phyloP scores from a whole-genome alignment of 2,113 vertebrate genomes.

The Ovis canadensis region DNA sequence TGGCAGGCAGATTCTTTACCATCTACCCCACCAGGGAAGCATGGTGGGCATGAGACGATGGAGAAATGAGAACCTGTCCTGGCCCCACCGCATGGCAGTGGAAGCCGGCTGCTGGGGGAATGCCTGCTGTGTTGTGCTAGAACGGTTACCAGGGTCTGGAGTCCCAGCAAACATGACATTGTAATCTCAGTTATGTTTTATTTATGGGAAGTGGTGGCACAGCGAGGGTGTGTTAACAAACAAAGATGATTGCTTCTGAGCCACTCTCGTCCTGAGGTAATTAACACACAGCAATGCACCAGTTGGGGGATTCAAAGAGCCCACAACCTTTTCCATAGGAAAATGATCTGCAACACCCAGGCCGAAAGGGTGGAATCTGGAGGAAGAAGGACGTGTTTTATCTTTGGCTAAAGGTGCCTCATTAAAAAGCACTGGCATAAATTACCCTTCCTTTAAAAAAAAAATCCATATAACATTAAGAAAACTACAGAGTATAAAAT shows the following conservation, averaged over 20 bases:
- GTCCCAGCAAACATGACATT: slow-evolving; percentile 84
- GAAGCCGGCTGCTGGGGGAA: slow-evolving; percentile 70
- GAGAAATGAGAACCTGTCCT: slow-evolving; percentile 68
- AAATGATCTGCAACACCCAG: slow-evolving; percentile 69
- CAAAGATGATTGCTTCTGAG: slow-evolving; percentile 91
- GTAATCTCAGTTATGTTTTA: slow-evolving; percentile 90
- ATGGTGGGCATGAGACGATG: slow-evolving; percentile 47
- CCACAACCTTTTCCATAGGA: slow-evolving; percentile 76
- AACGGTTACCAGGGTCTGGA: slow-evolving; percentile 79
- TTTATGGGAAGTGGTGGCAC: slow-evolving; percentile 82
- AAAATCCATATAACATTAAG: slow-evolving; percentile 74
- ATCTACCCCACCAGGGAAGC: not conserved
- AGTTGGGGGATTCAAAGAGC: slow-evolving; percentile 78
- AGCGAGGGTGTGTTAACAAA: slow-evolving; percentile 90
- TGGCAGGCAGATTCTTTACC: not conserved
- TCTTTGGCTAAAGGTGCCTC: slow-evolving; percentile 76
- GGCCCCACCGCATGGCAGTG: not conserved
- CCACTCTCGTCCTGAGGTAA: slow-evolving; percentile 87
- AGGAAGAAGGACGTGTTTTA: slow-evolving; percentile 71
- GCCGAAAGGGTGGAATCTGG: slow-evolving; percentile 75
- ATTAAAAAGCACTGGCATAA: slow-evolving; percentile 74
- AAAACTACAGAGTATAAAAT: slow-evolving; percentile 69
- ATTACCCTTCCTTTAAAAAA: slow-evolving; percentile 76
- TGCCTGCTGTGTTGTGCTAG: slow-evolving; percentile 78
- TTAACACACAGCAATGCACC: slow-evolving; percentile 87